These are phyloP conservation scores for Euphydryas editha DNA, from an alignment of 2,888 invertebrate genomes.

Conservation along the genomic window DNA sequence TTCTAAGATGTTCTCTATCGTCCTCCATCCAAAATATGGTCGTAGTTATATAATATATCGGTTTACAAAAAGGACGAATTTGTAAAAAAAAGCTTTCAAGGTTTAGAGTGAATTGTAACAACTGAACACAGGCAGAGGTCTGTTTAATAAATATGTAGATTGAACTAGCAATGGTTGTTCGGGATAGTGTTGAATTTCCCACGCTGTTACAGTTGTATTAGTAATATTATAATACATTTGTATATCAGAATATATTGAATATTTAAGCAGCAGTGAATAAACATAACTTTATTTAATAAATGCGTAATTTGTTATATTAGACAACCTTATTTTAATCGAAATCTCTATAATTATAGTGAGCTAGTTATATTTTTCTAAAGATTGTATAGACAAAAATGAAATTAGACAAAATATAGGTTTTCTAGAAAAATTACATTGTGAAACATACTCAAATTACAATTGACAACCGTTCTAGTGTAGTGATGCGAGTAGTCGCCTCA, in stretches of 20 bases:
- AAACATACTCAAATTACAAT: too few species aligned
- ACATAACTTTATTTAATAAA: neutral
- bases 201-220: neutral
- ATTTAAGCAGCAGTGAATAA: neutral
- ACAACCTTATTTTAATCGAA: too few species aligned
- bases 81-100: neutral
- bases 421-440: too few species aligned
- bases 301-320: too few species aligned
- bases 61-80: neutral
- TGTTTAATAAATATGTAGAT: slow-evolving; percentile 1
- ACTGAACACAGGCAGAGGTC: neutral
- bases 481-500: too few species aligned
- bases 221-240: neutral
- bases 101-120: neutral
- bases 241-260: neutral
- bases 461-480: too few species aligned
- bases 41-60: neutral
- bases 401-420: too few species aligned
- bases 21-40: too few species aligned
- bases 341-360: too few species aligned
- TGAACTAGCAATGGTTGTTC: neutral
- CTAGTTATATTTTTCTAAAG: too few species aligned
- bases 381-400: too few species aligned
- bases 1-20: too few species aligned
- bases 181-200: neutral